phyloP scores from a whole-genome alignment of 2,113 vertebrate species.

The Aptenodytes forsteri region DNA sequence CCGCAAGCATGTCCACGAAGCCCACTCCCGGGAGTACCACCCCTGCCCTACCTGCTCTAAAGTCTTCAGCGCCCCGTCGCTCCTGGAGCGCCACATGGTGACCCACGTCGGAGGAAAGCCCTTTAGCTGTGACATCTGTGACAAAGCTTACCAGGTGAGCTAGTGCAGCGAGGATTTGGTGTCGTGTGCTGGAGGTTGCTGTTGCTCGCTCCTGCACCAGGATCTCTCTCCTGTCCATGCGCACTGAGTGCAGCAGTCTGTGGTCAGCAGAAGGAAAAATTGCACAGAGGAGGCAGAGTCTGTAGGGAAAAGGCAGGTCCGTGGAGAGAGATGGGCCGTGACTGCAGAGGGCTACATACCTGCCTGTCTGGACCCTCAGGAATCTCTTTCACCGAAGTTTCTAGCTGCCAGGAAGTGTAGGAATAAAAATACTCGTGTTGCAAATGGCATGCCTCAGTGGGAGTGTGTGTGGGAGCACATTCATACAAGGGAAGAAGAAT shows the following conservation, averaged over 20 bases:
- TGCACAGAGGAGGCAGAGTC: neutral
- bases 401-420: neutral
- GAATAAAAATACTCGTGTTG: neutral
- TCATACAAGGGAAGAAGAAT: neutral
- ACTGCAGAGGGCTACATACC: neutral
- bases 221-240: neutral
- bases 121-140: conserved; percentile 88
- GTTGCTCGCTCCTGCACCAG: rapidly evolving
- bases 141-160: conserved; percentile 87
- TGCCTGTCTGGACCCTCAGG: neutral
- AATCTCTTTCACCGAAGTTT: neutral
- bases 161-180: neutral
- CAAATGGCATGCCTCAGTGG: neutral
- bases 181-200: neutral
- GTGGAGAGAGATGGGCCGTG: neutral
- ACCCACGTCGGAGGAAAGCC: conserved; percentile 82
- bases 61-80: conserved; percentile 78
- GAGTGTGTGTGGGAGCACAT: neutral
- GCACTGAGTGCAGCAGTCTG: neutral
- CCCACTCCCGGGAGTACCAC: conserved; percentile 85
- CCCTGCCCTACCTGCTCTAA: conserved; percentile 84
- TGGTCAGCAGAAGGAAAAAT: neutral
- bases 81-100: conserved; percentile 84
- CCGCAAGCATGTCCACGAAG: conserved; percentile 81
- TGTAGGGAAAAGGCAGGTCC: neutral